Evolutionary conservation across 2,797 vertebrate genomes (phyloP), one percentile per base, ranked within the genome.

Genomic region (Phrynocephalus guinanensis): DNA sequence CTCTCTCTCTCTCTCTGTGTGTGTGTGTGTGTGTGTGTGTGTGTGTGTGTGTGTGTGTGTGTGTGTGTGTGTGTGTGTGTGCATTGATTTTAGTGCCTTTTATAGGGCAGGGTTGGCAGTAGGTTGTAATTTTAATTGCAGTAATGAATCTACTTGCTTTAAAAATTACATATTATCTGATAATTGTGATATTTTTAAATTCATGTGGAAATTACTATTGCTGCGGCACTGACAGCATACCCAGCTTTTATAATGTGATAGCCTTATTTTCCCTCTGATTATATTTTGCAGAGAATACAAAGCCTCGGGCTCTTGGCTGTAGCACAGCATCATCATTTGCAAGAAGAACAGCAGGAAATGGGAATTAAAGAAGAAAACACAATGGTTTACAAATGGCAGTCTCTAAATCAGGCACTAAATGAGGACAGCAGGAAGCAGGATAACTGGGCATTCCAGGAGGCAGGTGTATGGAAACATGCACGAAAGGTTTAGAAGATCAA

Each of bases 201-300:
- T 95, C 94, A 93, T 84, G 89, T 44, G n/a, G 80, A 75, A 79
- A 91, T 93, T 85, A 91, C 94, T 95, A 93, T 94, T 94, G 89
- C 91, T 91, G 60, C 93, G 60, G 92, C 88, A 80, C 44, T 92
- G 84, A 90, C 91, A 85, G 89, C 90, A 89, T 50, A 88, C 86
- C 83, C 89, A 84, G 76, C 67, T 68, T 91, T 94, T 89, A 68
- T 48, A 56, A 78, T 83, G 82, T 84, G 93, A 93, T 94, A 92
- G 86, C 86, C 92, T 94, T 93, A 79, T 92, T 94, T 95, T 94
- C 86, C 18, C 91, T 82, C 89, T 95, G 91, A 94, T 94, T 94
- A 60, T 94, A 85, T 94, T 87, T 90, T 90, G 92, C 94, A 93
- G 94, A 81, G 82, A 93, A 93, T 87, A 91, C 63, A 0, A 3